Percentiles rank a stretch among this genome's conserved stretches.
Conservation (phyloP, 2,113 vertebrate genomes). For the Ageneiosus marmoratus region DNA sequence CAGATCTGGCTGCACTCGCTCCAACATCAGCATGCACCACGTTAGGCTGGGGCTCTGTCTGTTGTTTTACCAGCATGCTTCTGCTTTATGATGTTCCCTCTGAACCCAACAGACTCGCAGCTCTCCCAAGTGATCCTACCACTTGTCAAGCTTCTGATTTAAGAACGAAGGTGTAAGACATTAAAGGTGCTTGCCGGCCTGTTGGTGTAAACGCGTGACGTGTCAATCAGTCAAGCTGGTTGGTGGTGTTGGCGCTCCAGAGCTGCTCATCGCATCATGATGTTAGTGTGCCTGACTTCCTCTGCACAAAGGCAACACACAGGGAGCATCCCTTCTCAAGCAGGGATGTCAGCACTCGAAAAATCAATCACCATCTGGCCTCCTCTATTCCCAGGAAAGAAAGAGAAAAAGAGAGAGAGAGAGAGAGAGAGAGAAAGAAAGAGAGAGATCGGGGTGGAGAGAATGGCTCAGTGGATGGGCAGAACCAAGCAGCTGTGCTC, state of each 20-base stretch:
- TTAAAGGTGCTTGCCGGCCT: conserved; percentile 56
- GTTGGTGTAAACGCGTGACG: conserved; percentile 66
- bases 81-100: conserved; percentile 4
- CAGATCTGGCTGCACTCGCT: conserved; percentile 14
- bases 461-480: conserved; percentile 55
- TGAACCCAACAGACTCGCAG: neutral
- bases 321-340: conserved; percentile 85
- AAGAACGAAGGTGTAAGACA: conserved; percentile 7
- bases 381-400: conserved; percentile 87
- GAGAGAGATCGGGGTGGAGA: neutral
- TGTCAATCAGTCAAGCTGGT: conserved; percentile 94
- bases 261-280: conserved; percentile 91
- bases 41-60: conserved; percentile 20
- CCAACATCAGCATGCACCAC: conserved; percentile 20
- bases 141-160: conserved; percentile 4
- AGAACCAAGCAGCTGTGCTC: conserved; percentile 53
- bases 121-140: conserved; percentile 14
- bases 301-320: conserved; percentile 90
- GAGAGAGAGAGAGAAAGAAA: conserved; percentile 23
- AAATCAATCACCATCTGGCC: conserved; percentile 99
- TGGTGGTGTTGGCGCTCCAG: conserved; percentile 73
- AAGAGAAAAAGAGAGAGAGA: conserved; percentile 20
- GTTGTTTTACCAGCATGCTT: conserved; percentile 26
- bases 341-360: conserved; percentile 98
- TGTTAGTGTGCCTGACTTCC: conserved; percentile 98